Base-by-base conservation (phyloP, 2,797 vertebrate species). In the Geotrypetes seraphini region DNA sequence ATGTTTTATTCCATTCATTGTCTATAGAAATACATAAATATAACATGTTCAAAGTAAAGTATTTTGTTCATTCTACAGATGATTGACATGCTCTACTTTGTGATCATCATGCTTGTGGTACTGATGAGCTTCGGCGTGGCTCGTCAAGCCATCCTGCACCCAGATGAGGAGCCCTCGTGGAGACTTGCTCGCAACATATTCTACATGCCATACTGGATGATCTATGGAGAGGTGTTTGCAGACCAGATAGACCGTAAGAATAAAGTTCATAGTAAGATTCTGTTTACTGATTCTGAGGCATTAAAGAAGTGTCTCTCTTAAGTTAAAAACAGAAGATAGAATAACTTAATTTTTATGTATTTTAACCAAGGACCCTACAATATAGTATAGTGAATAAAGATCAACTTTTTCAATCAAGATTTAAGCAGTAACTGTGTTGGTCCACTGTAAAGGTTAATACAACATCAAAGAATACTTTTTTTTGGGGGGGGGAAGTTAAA, bases 201-300 rank as follows among this genome's bases (percentile, higher is more conserved):
- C 86, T 99, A 98, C 73, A 98, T 98, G 95, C 96, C 96, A 19
- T 99, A 99, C 71, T 99, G 95, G 96, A 99, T 99, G 96, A 99
- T 99, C 83, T 99, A 98, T 10, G 96, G 96, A 51, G 96, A 99
- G 75, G 92, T 99, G 89, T 99, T 99, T 87, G 94, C 93, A 53
- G 96, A 99, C 85, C 97, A 96, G 89, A 97, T 97, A 90, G 96
- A 99, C 92, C 96, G 96, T 99, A 99, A 99, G 96, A 97, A 78
- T 91, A 95, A 92, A 97, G 69, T 99, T 88, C 79, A 99, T 96
- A 99, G 96, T 99, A 99, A 99, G 96, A 89, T 79, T 91, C 76
- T 79, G 83, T 89, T 93, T 90, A 86, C 88, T 90, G 86, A 82
- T 91, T 84, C 85, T 62, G 44, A 83, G 87, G 87, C 86, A 86